Percentiles rank a stretch among this genome's conserved stretches.
Conservation (phyloP, 2,113 vertebrate species). For the Gallinago undulata region DNA sequence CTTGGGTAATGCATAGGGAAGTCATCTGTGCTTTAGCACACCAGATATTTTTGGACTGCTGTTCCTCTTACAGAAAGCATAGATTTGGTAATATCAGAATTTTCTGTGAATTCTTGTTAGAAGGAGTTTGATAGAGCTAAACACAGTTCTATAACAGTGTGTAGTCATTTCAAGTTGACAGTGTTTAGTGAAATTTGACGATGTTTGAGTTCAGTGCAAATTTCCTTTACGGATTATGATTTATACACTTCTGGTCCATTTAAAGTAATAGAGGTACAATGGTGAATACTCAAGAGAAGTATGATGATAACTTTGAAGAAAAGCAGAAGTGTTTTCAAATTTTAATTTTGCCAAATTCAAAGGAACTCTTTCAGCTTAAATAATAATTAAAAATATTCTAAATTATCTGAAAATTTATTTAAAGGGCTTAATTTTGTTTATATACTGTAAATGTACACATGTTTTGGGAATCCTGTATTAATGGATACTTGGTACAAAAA, state of each 20-base stretch:
- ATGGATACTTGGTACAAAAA: not conserved
- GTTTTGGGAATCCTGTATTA: not conserved
- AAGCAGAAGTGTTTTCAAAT: not conserved
- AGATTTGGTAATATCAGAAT: not conserved
- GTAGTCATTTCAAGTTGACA: not conserved
- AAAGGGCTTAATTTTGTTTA: not conserved
- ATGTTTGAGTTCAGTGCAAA: not conserved
- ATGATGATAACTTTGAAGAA: not conserved
- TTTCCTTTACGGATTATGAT: not conserved
- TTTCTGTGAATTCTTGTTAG: not conserved
- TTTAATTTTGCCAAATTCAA: not conserved
- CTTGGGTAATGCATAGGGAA: not conserved
- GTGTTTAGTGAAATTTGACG: not conserved
- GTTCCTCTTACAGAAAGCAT: not conserved
- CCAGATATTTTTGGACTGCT: not conserved
- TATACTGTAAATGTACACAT: not conserved
- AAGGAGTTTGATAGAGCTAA: not conserved
- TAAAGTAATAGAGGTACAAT: not conserved
- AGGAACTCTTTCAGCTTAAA: not conserved
- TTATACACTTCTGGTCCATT: not conserved
- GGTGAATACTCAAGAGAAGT: not conserved
- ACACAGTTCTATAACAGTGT: not conserved
- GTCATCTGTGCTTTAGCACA: not conserved
- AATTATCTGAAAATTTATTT: not conserved
- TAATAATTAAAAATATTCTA: not conserved